These are phyloP conservation scores for Falcunculus frontatus DNA, from an alignment of 2,113 vertebrate genomes.

Conservation along the genomic window DNA sequence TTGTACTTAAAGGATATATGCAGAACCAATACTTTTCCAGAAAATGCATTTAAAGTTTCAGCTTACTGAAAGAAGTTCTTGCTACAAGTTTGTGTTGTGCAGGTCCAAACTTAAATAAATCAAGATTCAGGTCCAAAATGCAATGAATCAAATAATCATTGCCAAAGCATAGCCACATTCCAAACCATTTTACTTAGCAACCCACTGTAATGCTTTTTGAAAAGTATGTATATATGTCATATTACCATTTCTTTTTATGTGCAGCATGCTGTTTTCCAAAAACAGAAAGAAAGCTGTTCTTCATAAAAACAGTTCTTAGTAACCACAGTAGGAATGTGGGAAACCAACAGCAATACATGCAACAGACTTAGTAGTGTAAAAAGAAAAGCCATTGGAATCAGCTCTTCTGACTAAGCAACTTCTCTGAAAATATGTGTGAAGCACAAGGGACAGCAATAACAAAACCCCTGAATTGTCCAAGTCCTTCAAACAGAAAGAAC, in stretches of 20 bases:
- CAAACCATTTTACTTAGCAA: conserved; percentile 21
- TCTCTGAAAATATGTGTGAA: not conserved
- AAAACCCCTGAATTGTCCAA: not conserved
- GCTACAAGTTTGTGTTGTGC: not conserved
- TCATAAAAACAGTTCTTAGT: conserved; percentile 18
- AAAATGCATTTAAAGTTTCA: not conserved
- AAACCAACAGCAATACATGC: not conserved
- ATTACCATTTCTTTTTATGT: conserved; percentile 26
- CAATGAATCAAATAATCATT: not conserved
- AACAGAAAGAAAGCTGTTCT: conserved; percentile 37
- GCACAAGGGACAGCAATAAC: not conserved
- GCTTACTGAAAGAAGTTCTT: not conserved
- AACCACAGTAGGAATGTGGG: conserved; percentile 26
- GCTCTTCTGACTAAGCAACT: conserved; percentile 51
- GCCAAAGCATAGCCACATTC: not conserved
- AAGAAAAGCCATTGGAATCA: conserved; percentile 10
- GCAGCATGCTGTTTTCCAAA: conserved; percentile 34
- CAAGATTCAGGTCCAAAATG: not conserved
- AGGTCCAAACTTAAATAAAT: conserved; percentile 1
- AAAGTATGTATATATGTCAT: not conserved
- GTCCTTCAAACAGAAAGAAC: not conserved
- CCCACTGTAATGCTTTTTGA: not conserved
- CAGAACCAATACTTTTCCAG: not conserved
- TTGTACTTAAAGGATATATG: not conserved
- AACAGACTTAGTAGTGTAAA: not conserved